Evolutionary conservation across 1,140 invertebrate species (phyloP).

Genomic region (Lineus longissimus): DNA sequence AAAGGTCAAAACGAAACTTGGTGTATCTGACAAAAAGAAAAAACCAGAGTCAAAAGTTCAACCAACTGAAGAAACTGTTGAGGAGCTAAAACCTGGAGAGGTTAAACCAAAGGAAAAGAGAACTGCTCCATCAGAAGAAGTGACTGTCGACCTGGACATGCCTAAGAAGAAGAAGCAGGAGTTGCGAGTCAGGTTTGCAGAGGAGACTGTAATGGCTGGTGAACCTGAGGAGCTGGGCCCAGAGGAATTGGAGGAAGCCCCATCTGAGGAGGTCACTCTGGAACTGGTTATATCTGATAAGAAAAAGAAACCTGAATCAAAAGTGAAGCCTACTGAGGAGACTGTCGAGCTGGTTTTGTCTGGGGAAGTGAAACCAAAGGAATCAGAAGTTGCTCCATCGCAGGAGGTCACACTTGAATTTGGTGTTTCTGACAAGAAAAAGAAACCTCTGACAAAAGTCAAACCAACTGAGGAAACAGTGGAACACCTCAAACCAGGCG

Average conservation of each 20-base stretch:
- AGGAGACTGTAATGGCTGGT: background rate
- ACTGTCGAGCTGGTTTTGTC: background rate
- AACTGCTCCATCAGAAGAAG: background rate
- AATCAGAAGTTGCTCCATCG: constrained; percentile 1
- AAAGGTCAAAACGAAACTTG: background rate
- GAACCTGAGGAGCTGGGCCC: background rate
- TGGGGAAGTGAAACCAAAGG: background rate
- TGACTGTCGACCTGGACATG: background rate
- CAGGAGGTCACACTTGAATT: background rate
- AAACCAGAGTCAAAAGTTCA: background rate
- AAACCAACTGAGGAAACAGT: constrained; percentile 1
- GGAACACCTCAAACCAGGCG: background rate
- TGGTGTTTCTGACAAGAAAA: background rate
- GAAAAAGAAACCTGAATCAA: background rate
- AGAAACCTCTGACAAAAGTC: background rate
- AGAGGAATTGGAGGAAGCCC: background rate
- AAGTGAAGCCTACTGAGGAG: background rate
- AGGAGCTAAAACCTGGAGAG: background rate
- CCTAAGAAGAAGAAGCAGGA: background rate
- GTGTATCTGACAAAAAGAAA: background rate
- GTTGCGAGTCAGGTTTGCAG: background rate
- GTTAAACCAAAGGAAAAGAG: background rate
- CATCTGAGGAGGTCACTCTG: constrained; percentile 1
- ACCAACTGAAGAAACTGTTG: background rate
- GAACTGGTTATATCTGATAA: background rate